Evolutionary conservation across 2,888 invertebrate genomes (phyloP).

Genomic region (Monochamus alternatus): DNA sequence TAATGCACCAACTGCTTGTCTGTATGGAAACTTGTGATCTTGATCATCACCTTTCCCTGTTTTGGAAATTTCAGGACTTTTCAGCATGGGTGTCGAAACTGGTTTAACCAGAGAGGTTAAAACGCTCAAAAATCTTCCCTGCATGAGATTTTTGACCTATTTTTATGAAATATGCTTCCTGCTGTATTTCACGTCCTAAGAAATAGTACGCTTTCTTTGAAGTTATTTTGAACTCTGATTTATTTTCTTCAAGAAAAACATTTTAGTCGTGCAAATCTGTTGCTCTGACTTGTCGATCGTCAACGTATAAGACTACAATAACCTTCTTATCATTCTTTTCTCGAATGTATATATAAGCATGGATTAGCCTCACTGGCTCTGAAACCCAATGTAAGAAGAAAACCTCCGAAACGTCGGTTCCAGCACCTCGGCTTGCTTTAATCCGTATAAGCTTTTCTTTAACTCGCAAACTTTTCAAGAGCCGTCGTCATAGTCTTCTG

Average conservation of each 20-base stretch:
- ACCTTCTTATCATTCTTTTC: constrained; percentile 4
- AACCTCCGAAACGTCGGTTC: constrained; percentile 20
- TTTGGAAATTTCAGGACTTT: too few relatives aligned
- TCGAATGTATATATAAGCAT: constrained; percentile 34
- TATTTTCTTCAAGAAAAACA: constrained; percentile 18
- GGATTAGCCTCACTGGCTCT: constrained; percentile 12
- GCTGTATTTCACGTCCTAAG: constrained; percentile 26
- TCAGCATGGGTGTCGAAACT: too few relatives aligned
- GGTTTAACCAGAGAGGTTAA: constrained; percentile 11
- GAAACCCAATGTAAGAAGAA: too few relatives aligned
- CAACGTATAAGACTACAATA: constrained; percentile 28
- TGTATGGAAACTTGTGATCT: constrained; percentile 23
- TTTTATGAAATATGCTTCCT: constrained; percentile 16
- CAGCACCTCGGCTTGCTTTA: constrained; percentile 37
- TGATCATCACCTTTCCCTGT: constrained; percentile 27
- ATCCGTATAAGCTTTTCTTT: constrained; percentile 31
- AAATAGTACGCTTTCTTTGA: constrained; percentile 37
- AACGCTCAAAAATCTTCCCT: constrained; percentile 23
- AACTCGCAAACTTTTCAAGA: constrained; percentile 20
- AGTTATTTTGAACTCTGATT: constrained; percentile 33
- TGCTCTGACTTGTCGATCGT: constrained; percentile 34
- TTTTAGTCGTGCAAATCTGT: constrained; percentile 14
- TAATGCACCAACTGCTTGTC: constrained; percentile 37
- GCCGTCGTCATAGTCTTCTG: constrained; percentile 40
- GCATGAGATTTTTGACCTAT: constrained; percentile 26